Percentiles rank a stretch among this genome's conserved stretches.
phyloP scores from a whole-genome alignment of 2,113 vertebrate species.

The Leucosticte australis region DNA sequence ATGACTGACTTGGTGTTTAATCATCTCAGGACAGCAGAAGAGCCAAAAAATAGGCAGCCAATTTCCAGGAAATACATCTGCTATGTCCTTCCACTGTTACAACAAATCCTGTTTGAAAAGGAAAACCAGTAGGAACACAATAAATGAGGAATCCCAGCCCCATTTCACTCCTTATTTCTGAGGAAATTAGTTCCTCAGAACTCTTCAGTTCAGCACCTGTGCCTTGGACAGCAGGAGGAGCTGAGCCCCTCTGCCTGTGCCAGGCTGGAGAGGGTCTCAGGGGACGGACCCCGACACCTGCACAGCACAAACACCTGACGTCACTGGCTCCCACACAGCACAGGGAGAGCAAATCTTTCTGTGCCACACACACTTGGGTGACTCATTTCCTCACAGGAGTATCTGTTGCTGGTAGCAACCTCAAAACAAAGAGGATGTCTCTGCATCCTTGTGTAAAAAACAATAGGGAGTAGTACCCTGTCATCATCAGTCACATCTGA shows the following conservation, averaged over 20 bases:
- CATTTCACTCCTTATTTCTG: accelerated
- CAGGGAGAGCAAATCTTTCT: not conserved
- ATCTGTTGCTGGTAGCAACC: not conserved
- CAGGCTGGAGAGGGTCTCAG: accelerated
- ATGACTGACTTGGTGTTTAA: not conserved
- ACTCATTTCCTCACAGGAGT: not conserved
- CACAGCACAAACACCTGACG: not conserved
- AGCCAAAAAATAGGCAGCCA: not conserved
- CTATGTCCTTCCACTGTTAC: not conserved
- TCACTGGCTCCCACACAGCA: not conserved
- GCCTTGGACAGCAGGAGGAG: not conserved
- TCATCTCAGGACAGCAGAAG: not conserved
- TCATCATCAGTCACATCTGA: not conserved
- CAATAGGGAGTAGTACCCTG: accelerated
- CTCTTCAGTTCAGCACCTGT: not conserved
- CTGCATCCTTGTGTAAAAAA: not conserved
- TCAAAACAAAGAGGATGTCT: not conserved
- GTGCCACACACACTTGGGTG: not conserved
- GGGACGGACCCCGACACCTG: not conserved
- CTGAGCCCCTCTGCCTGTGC: accelerated
- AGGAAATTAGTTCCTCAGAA: not conserved
- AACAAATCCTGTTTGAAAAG: not conserved
- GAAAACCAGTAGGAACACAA: not conserved
- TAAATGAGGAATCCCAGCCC: not conserved
- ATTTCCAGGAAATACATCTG: not conserved